These are phyloP conservation scores for Percina caprodes DNA, from an alignment of 2,113 vertebrate genomes.

Conservation along the genomic window DNA sequence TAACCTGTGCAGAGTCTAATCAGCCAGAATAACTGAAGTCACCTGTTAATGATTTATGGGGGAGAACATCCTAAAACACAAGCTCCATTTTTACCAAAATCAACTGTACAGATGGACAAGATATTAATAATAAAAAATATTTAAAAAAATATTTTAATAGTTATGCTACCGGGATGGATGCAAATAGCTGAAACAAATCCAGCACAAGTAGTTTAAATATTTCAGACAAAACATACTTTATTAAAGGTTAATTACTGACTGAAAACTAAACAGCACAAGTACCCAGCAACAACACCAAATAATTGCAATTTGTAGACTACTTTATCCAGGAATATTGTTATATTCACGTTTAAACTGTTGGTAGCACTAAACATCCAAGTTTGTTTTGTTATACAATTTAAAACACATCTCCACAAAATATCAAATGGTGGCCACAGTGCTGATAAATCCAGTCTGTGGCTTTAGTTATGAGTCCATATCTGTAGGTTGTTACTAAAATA, in stretches of 20 bases:
- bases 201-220: neutral
- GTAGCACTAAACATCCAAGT: neutral
- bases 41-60: neutral
- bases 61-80: neutral
- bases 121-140: neutral
- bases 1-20: too few relatives aligned
- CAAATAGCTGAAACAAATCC: neutral
- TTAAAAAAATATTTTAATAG: too few relatives aligned
- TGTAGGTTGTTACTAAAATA: conserved; percentile 39
- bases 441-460: conserved; percentile 54
- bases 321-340: neutral
- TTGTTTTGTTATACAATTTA: neutral
- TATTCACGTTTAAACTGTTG: neutral
- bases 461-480: conserved; percentile 35
- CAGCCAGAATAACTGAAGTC: too few relatives aligned
- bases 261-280: neutral
- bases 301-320: neutral
- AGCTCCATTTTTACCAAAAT: neutral
- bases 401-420: conserved; percentile 33
- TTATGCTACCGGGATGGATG: neutral
- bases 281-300: neutral
- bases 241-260: neutral
- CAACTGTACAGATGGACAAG: neutral
- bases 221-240: neutral
- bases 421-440: conserved; percentile 21